Evolutionary conservation across 2,888 invertebrate genomes (phyloP).

Genomic region (Aphodius sticticus): DNA sequence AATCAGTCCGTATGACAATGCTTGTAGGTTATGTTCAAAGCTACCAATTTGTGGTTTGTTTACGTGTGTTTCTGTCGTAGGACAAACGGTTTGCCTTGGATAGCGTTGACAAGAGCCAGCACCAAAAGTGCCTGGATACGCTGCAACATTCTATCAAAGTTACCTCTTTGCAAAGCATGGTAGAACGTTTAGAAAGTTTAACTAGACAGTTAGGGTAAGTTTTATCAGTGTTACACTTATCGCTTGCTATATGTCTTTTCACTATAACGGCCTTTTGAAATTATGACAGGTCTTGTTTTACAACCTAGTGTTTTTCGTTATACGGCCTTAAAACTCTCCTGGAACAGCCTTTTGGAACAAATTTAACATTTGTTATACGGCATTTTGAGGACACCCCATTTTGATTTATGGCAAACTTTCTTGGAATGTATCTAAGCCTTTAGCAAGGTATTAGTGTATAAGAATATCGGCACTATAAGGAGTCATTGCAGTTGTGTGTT

Average conservation of each 20-base stretch:
- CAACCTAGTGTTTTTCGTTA: neutral
- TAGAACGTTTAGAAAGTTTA: conserved; percentile 90
- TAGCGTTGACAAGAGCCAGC: conserved; percentile 81
- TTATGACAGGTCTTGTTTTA: neutral
- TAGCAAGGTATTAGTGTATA: no score
- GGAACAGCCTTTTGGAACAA: no score
- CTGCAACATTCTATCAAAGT: conserved; percentile 95
- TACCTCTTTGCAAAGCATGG: conserved; percentile 88
- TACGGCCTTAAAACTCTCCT: no score
- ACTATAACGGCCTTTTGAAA: conserved; percentile 8
- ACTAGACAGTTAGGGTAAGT: conserved; percentile 84
- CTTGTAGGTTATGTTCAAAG: conserved; percentile 66
- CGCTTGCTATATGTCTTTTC: neutral
- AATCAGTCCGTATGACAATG: conserved; percentile 86
- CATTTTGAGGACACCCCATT: no score
- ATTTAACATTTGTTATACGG: no score
- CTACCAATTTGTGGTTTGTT: conserved; percentile 5
- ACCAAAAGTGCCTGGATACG: conserved; percentile 91
- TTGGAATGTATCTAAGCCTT: no score
- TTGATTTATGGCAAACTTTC: no score
- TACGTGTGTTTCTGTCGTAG: conserved; percentile 60
- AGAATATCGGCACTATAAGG: no score
- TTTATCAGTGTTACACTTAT: neutral
- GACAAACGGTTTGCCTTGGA: conserved; percentile 91
- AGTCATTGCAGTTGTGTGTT: no score